Evolutionary conservation across 2,888 invertebrate species (phyloP), one percentile per base, ranked within the genome.

Genomic region (Callimorpha dominula): DNA sequence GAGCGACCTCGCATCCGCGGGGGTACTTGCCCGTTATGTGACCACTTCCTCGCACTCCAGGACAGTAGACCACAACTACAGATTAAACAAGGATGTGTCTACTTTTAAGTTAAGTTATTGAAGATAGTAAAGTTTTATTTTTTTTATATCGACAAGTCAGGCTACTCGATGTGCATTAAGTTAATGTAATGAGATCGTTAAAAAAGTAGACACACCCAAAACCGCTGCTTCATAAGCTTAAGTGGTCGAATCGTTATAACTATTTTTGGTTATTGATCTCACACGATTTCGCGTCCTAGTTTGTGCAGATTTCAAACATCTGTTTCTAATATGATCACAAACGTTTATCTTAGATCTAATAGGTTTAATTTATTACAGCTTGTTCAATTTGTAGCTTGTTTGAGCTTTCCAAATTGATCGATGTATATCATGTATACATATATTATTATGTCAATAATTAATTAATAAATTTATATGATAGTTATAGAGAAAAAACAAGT

Each of bases 211-310:
- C 50, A 17, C 50, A 50, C 65, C 65, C 62, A 67, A 70, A 67
- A 71, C 69, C 57, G 31, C 65, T 70, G 65, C 42, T 57, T 60
- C 73, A 68, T 68, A 17, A 73, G 57, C 78, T 68, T 77, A 77
- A 75, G 77, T 82, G 81, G 78, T 80, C 80, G 68, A 75, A 84
- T 80, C 79, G 77, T 78, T 77, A 70, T 79, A 76, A 70, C 73
- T 85, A 82, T 86, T 83, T 79, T 77, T 82, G 81, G 78, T 74
- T 81, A 64, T 87, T 88, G 86, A 90, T 91, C 92, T 89, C 93
- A 92, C 91, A 85, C 88, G 84, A 74, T 68, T 79, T 83, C 76
- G 82, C 88, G 93, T 91, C 94, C 94, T 80, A 91, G 90, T 91
- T 93, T 83, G 80, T 85, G 80, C 80, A 82, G 84, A 78, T 85